phyloP scores from a whole-genome alignment of 1,140 invertebrate species.

The Trigoniulus corallinus region DNA sequence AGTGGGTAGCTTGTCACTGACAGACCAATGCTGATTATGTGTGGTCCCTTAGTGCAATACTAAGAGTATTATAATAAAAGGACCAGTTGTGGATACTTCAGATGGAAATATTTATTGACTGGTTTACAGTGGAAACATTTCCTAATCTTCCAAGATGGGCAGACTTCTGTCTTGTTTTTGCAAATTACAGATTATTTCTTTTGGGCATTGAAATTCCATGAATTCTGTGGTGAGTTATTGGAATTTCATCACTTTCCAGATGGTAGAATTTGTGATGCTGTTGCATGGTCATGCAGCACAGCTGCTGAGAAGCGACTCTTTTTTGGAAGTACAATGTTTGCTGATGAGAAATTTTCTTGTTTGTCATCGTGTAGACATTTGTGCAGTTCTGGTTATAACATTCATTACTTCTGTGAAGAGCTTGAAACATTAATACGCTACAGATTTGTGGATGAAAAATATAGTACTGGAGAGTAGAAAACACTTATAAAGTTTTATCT shows the following conservation, averaged over 20 bases:
- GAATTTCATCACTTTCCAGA: slow-evolving; percentile 77
- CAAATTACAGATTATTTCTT: slow-evolving; percentile 1
- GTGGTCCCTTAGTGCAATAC: slow-evolving; percentile 40
- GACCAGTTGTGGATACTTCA: slow-evolving; percentile 51
- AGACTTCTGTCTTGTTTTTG: not conserved
- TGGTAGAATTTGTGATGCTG: slow-evolving; percentile 67
- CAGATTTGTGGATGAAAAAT: slow-evolving; percentile 18
- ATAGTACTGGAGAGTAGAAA: slow-evolving; percentile 59
- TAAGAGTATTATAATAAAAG: slow-evolving; percentile 54
- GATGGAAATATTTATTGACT: no score
- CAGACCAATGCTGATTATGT: no score
- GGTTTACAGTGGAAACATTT: no score
- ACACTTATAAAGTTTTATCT: slow-evolving; percentile 35
- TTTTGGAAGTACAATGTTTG: slow-evolving; percentile 55
- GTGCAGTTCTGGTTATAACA: slow-evolving; percentile 12
- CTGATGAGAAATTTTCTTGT: no score
- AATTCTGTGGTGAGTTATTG: slow-evolving; percentile 72
- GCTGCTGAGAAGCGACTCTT: slow-evolving; percentile 40
- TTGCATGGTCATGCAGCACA: slow-evolving; percentile 47
- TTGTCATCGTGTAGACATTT: slow-evolving; percentile 17
- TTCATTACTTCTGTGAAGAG: slow-evolving; percentile 17
- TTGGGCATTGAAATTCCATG: slow-evolving; percentile 39
- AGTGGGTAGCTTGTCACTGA: no score
- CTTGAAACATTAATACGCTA: slow-evolving; percentile 16
- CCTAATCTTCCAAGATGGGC: slow-evolving; percentile 3